Conservation (phyloP, 2,888 invertebrate genomes). For the Rosalia funebris region DNA sequence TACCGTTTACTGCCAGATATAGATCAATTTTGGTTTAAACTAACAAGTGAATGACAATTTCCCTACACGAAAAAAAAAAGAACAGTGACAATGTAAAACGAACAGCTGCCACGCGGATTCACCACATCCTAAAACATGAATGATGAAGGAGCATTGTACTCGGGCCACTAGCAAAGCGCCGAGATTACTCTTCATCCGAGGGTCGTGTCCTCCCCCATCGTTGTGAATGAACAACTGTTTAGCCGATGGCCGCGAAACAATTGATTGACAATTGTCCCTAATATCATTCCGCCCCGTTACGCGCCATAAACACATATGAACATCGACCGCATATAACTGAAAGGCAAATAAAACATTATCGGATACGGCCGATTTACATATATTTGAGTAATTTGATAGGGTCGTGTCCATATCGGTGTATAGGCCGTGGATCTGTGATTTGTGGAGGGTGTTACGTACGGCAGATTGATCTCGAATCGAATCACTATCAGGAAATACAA, state of each 20-base stretch:
- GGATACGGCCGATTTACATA: slow-evolving; percentile 19
- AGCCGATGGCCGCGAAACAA: slow-evolving; percentile 36
- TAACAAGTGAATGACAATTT: background rate
- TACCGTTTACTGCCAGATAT: too few relatives aligned
- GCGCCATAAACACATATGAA: slow-evolving; percentile 35
- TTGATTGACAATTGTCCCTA: slow-evolving; percentile 44
- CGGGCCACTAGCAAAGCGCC: background rate
- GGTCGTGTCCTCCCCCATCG: slow-evolving; percentile 9
- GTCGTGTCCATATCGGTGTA: background rate
- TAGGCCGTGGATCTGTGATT: slow-evolving; percentile 13
- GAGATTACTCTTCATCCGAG: background rate
- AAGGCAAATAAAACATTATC: slow-evolving; percentile 21
- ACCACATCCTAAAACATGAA: background rate
- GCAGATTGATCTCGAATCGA: slow-evolving; percentile 1
- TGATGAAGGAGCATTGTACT: slow-evolving; percentile 11
- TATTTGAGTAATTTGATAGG: slow-evolving; percentile 15
- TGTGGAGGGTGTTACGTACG: slow-evolving; percentile 5
- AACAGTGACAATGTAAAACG: background rate
- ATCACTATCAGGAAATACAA: too few relatives aligned
- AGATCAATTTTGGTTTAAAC: too few relatives aligned
- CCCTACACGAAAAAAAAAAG: background rate
- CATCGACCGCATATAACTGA: slow-evolving; percentile 20
- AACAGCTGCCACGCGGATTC: background rate
- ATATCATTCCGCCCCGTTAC: slow-evolving; percentile 32
- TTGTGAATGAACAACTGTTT: slow-evolving; percentile 38